These are phyloP conservation scores for Calcarius lapponicus DNA, from an alignment of 2,797 vertebrate species.

Conservation along the genomic window DNA sequence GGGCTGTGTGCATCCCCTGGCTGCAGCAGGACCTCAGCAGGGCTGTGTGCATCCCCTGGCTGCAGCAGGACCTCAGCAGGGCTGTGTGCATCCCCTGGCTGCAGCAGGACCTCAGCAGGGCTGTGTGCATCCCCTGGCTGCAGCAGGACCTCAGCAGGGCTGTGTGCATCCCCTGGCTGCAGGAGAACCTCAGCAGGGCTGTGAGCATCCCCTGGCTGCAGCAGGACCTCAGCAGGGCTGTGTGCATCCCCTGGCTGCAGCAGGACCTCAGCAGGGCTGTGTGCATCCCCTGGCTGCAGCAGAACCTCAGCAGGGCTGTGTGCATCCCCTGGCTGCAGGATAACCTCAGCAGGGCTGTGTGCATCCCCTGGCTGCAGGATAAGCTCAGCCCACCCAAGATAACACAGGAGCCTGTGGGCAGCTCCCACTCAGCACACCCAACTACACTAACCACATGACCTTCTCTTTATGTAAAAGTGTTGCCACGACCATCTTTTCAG, in stretches of 20 bases:
- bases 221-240: background rate
- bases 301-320: background rate
- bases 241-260: background rate
- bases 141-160: background rate
- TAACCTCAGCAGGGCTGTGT: no score
- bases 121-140: background rate
- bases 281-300: background rate
- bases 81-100: background rate
- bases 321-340: no score
- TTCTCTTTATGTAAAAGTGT: background rate
- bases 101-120: background rate
- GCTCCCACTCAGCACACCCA: background rate
- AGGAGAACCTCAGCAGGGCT: no score
- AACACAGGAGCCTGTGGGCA: background rate
- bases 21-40: background rate
- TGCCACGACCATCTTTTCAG: background rate
- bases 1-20: no score
- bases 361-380: background rate
- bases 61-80: background rate
- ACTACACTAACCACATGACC: accelerated
- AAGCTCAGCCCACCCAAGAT: accelerated
- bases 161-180: no score
- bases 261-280: no score
- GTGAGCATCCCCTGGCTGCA: no score
- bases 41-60: background rate